A percentile compares a stretch with the other conserved stretches of the same genome.
phyloP scores from a whole-genome alignment of 2,888 invertebrate species.

The Ophioninae sp. region DNA sequence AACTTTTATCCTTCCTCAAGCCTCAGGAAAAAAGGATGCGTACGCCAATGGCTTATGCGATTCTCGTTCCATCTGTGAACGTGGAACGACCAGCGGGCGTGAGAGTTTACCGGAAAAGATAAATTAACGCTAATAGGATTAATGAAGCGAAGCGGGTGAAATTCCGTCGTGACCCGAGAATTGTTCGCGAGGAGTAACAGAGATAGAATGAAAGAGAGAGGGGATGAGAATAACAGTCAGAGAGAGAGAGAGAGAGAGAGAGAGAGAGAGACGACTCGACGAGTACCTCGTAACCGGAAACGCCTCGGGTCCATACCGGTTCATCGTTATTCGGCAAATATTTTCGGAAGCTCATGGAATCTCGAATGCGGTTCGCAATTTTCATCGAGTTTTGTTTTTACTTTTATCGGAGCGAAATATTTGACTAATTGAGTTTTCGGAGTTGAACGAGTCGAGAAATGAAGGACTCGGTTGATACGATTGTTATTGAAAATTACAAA shows the following conservation, averaged over 20 bases:
- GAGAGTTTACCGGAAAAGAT: slow-evolving; percentile 65
- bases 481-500: too few relatives aligned
- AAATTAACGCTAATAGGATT: slow-evolving; percentile 70
- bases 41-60: not conserved
- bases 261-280: not conserved
- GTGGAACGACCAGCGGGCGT: slow-evolving; percentile 8
- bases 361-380: not conserved
- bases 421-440: not conserved
- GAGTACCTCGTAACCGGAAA: slow-evolving; percentile 13
- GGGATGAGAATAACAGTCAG: not conserved
- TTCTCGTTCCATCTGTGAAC: not conserved
- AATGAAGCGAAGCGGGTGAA: slow-evolving; percentile 64
- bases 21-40: too few relatives aligned
- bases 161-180: slow-evolving; percentile 24
- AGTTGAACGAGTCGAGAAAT: not conserved
- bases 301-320: not conserved
- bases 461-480: too few relatives aligned
- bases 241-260: not conserved
- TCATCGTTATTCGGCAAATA: not conserved
- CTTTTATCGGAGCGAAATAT: not conserved
- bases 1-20: too few relatives aligned
- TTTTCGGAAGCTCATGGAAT: not conserved
- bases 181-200: slow-evolving; percentile 26
- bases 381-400: not conserved
- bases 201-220: slow-evolving; percentile 17